Percentiles rank a stretch among this genome's conserved stretches.
Conservation (phyloP, 2,797 vertebrate species). For the Chelon auratus region DNA sequence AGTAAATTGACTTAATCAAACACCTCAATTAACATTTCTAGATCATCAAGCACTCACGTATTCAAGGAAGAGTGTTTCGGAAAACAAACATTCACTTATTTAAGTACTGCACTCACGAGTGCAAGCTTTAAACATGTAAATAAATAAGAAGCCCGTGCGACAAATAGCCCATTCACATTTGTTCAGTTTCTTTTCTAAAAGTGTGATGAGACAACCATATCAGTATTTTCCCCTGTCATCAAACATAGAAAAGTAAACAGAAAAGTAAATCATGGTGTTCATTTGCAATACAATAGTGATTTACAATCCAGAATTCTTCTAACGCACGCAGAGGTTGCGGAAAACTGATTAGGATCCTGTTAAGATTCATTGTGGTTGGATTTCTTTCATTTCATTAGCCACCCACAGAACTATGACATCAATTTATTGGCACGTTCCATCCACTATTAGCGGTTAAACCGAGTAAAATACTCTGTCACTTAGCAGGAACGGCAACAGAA, state of each 20-base stretch:
- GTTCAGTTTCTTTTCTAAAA: too few species aligned
- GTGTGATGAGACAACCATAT: too few species aligned
- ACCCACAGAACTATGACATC: neutral
- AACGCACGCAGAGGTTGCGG: neutral
- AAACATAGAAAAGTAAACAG: neutral
- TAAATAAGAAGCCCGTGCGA: too few species aligned
- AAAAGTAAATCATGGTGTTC: neutral
- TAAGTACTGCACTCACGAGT: too few species aligned
- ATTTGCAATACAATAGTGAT: neutral
- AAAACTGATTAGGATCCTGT: neutral
- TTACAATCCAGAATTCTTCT: neutral
- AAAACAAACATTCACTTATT: neutral
- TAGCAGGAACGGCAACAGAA: slow-evolving; percentile 10
- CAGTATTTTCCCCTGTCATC: neutral
- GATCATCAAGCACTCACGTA: neutral
- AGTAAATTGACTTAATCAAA: slow-evolving; percentile 10
- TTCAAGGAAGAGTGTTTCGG: neutral
- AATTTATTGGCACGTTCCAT: neutral
- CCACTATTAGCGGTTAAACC: neutral
- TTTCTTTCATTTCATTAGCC: slow-evolving; percentile 11
- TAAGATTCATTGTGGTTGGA: neutral
- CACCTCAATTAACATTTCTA: neutral
- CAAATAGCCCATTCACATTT: too few species aligned
- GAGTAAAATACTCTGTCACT: neutral
- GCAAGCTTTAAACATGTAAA: too few species aligned